Base-by-base conservation (phyloP, 2,113 vertebrate species). In the Sylvietta virens region DNA sequence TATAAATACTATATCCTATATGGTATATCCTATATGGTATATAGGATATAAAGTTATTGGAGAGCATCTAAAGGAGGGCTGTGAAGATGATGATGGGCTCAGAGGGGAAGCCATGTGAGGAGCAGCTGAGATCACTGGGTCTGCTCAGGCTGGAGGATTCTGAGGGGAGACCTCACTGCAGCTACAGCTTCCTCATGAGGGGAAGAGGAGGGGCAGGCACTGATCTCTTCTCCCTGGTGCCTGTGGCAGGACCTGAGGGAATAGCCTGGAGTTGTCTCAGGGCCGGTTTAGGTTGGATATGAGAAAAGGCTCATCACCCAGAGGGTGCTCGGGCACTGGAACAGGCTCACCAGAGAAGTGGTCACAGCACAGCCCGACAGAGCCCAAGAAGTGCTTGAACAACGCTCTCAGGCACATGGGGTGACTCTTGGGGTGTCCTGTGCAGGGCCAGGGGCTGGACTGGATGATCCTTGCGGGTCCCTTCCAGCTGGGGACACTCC, bases 161-260 rank as follows among this genome's bases (percentile, higher is more conserved):
- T 44, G 51, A 73, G 67, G 23, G 33, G 5, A 81, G 15, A 20
- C 7, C 37, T 15, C 51, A 3, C 0, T 28, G 67, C 60, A 39
- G 28, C 6, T 5, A 33, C 23, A 37, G 0, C 22, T 42, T 51
- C 51, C 51, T 58, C 0, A 0, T 20, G 3, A 24, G 28, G 2
- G 44, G 13, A 9, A 58, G 8, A n/a, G 33, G 4, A 65, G n/a
- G 24, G 9, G 9, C 56, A 62, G 65, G 10, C 56, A n/a, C 65
- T 30, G 64, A 20, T 42, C 31, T 48, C 10, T 45, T 7, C 20
- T 40, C 35, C 37, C 0, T 3, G 6, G 11, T 50, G 3, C 0
- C 44, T 9, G 22, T 2, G 50, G 44, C 37, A 44, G 42, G 9
- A 42, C 17, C 13, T 0, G 1, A 26, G 24, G 7, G 9, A 57